Percentiles rank a stretch among this genome's conserved stretches.
Evolutionary conservation across 2,888 invertebrate species (phyloP).

Genomic region (Calameuta idolon): DNA sequence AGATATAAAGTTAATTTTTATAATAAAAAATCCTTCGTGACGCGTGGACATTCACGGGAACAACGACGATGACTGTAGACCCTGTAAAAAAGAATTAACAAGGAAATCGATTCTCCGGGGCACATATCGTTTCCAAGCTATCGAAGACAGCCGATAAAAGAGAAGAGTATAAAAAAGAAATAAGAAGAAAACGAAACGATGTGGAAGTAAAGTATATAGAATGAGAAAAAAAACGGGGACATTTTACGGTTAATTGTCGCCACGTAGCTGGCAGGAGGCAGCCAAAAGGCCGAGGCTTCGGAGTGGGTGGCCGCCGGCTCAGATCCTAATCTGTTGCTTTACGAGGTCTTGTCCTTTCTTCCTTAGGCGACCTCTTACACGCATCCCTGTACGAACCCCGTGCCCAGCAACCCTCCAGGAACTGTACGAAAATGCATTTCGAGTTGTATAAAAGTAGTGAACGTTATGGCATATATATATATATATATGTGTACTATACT

Average conservation of each 20-base stretch:
- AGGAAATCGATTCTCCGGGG: no score
- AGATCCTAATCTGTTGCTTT: constrained; percentile 61
- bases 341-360: constrained; percentile 53
- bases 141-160: constrained; percentile 3
- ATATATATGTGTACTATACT: neutral
- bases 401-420: constrained; percentile 15
- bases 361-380: constrained; percentile 37
- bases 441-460: neutral
- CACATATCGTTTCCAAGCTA: neutral
- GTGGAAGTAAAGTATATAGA: constrained; percentile 14
- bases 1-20: neutral
- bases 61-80: no score
- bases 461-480: neutral
- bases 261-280: constrained; percentile 40
- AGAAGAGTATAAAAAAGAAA: constrained; percentile 1
- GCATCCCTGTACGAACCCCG: constrained; percentile 29
- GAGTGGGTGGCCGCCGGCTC: constrained; percentile 61
- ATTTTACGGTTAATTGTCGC: constrained; percentile 63
- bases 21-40: no score
- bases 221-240: constrained; percentile 29
- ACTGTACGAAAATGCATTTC: neutral
- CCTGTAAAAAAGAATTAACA: no score
- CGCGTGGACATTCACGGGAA: no score
- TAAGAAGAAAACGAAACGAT: neutral
- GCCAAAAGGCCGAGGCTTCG: constrained; percentile 39